Evolutionary conservation across 1,140 invertebrate species (phyloP).

Genomic region (Drosophila dunni): DNA sequence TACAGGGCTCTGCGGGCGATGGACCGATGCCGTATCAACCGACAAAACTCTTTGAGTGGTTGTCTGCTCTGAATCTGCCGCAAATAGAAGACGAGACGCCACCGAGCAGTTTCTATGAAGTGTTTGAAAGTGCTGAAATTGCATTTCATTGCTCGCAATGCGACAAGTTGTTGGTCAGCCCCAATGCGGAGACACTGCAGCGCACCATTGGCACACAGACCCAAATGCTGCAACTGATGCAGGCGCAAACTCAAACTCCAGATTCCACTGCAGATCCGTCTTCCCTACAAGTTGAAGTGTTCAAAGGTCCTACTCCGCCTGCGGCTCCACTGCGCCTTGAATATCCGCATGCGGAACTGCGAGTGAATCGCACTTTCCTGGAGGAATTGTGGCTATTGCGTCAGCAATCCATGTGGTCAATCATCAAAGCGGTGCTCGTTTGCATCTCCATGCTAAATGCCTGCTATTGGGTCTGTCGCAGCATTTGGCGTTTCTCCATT

Average conservation of each 20-base stretch:
- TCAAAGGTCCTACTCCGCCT: not conserved
- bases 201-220: slow-evolving; percentile 26
- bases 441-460: slow-evolving; percentile 20
- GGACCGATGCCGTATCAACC: not conserved
- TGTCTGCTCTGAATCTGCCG: slow-evolving; percentile 8
- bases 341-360: too few species aligned
- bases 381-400: not conserved
- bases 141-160: slow-evolving; percentile 4
- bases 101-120: slow-evolving; percentile 32
- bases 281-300: too few species aligned
- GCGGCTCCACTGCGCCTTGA: not conserved
- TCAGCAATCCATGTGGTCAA: not conserved
- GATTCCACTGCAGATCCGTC: too few species aligned
- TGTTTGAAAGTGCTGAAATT: slow-evolving; percentile 1
- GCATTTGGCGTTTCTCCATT: not conserved
- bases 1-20: not conserved
- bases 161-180: slow-evolving; percentile 7
- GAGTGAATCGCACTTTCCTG: not conserved
- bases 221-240: not conserved
- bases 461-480: slow-evolving; percentile 9
- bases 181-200: not conserved
- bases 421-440: slow-evolving; percentile 22
- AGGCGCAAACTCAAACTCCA: not conserved
- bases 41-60: slow-evolving; percentile 19
- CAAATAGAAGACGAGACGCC: slow-evolving; percentile 39